Evolutionary conservation across 2,113 vertebrate species (phyloP).

Genomic region (Pontoporia blainvillei): DNA sequence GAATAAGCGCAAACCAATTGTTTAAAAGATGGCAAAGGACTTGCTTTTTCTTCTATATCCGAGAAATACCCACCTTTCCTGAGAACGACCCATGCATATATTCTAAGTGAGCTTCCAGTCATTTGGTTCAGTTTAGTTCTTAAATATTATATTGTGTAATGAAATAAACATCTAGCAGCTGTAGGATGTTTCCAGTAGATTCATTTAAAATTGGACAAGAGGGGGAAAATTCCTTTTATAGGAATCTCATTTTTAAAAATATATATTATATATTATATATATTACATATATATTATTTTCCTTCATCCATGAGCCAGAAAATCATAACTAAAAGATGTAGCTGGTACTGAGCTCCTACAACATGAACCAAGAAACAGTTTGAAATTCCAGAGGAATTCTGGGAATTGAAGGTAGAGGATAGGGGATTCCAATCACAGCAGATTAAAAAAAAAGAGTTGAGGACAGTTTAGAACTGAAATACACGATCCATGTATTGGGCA

Average conservation of each 20-base stretch:
- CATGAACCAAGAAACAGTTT: not conserved
- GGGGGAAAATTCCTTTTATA: slow-evolving; percentile 15
- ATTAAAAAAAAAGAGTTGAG: not conserved
- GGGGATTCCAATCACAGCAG: not conserved
- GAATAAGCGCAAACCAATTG: not conserved
- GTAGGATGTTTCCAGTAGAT: slow-evolving; percentile 33
- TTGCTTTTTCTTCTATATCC: not conserved
- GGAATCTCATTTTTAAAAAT: not conserved
- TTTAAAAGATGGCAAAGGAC: not conserved
- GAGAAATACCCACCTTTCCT: not conserved
- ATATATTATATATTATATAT: not conserved
- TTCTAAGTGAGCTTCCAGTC: not conserved
- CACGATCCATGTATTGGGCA: not conserved
- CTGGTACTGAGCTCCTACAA: not conserved
- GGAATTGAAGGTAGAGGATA: not conserved
- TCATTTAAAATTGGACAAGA: slow-evolving; percentile 38
- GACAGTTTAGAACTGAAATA: not conserved
- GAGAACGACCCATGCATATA: not conserved
- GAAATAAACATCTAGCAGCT: slow-evolving; percentile 52
- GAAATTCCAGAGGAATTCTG: slow-evolving; percentile 18
- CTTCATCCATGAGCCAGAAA: slow-evolving; percentile 18
- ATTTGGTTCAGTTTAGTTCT: slow-evolving; percentile 41
- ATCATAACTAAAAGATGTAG: not conserved
- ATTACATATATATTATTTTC: not conserved
- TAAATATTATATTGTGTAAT: slow-evolving; percentile 26